A percentile compares a stretch with the other conserved stretches of the same genome.
Conservation (phyloP, 1,140 invertebrate species). For the Halyomorpha halys region DNA sequence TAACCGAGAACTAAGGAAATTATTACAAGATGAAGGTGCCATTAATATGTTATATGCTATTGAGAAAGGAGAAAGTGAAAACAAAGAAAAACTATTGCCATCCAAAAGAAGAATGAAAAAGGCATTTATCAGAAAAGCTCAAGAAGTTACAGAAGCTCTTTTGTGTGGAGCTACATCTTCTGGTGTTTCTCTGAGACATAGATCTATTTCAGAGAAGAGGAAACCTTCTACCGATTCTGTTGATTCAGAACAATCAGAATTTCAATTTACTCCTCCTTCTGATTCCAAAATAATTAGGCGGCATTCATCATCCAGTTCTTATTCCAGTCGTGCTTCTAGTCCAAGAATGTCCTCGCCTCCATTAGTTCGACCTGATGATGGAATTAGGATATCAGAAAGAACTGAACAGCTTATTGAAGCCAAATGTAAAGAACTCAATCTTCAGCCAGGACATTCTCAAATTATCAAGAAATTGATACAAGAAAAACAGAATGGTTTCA, state of each 20-base stretch:
- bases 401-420: slow-evolving; percentile 23
- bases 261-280: slow-evolving; percentile 44
- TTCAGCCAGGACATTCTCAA: slow-evolving; percentile 32
- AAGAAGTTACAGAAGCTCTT: slow-evolving; percentile 46
- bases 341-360: slow-evolving; percentile 31
- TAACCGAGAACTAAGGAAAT: slow-evolving; percentile 59
- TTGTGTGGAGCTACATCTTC: slow-evolving; percentile 33
- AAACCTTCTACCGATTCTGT: slow-evolving; percentile 31
- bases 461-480: slow-evolving; percentile 23
- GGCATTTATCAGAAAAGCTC: slow-evolving; percentile 34
- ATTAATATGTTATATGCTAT: slow-evolving; percentile 73
- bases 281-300: slow-evolving; percentile 67
- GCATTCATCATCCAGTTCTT: slow-evolving; percentile 65
- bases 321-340: slow-evolving; percentile 56
- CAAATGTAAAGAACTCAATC: slow-evolving; percentile 35
- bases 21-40: slow-evolving; percentile 73
- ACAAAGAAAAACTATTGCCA: slow-evolving; percentile 33
- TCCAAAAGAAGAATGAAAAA: slow-evolving; percentile 33
- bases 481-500: slow-evolving; percentile 25
- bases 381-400: slow-evolving; percentile 20
- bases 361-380: neutral
- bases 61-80: slow-evolving; percentile 38
- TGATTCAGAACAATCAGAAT: slow-evolving; percentile 29
- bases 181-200: slow-evolving; percentile 16
- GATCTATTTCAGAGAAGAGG: slow-evolving; percentile 14